Base-by-base conservation (phyloP, 1,140 invertebrate species). In the Aphis craccivora region DNA sequence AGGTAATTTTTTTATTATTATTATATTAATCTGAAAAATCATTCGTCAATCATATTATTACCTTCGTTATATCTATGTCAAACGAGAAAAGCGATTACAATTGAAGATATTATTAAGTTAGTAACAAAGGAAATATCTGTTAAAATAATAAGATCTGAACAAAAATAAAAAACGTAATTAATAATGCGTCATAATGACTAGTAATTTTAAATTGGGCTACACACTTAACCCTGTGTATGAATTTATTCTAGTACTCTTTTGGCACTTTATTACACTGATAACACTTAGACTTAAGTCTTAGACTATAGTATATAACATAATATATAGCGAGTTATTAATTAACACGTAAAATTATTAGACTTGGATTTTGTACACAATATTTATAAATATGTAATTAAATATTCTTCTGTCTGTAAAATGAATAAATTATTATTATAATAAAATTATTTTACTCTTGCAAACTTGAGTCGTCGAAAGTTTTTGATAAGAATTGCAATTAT, bases 371-470 rank as follows among this genome's bases (percentile, higher is more conserved):
- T n/a, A n/a, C 30, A n/a, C 60, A 18, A 4, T 3, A 6, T n/a
- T n/a, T 35, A 76, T 76, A 35, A 5, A 35, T 20, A 20, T 76
- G n/a, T 76, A n/a, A 76, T 76, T n/a, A 76, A 76, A n/a, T 76
- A 76, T 76, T 76, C 60, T 76, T 76, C 30, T n/a, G 60, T 35
- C n/a, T 76, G 60, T 3, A 30, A 76, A n/a, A 76, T 76, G 60
- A 76, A 76, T 76, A 76, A 76, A 76, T 76, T 76, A 76, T 76
- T n/a, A n/a, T 76, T 14, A n/a, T 76, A 76, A 76, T 20, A 76
- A n/a, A 76, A 76, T 76, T 76, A 76, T 76, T 30, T 76, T 76
- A 6, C n/a, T 18, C 60, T 76, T n/a, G 30, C 60, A 2, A 76
- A 76, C 30, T 76, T 4, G n/a, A 76, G 60, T 76, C 60, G 60